Percentiles rank a stretch among this genome's conserved stretches.
Evolutionary conservation across 2,797 vertebrate species (phyloP).

Genomic region (Spinibarbus caldwelli): DNA sequence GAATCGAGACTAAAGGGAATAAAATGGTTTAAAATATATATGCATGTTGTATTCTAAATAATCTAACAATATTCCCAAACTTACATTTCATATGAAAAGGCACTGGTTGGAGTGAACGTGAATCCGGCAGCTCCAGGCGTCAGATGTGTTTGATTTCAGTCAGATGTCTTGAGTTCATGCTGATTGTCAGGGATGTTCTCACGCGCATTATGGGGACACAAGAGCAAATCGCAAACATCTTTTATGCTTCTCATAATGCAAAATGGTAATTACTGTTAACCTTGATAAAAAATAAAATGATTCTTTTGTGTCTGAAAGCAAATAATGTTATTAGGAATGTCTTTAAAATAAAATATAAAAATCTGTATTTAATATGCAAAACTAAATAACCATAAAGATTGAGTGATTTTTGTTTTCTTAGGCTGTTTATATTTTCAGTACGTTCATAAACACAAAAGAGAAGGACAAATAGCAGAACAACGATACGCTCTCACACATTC

Average conservation of each 20-base stretch:
- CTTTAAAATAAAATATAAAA: neutral
- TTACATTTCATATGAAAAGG: neutral
- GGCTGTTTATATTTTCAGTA: neutral
- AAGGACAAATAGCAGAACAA: slow-evolving; percentile 59
- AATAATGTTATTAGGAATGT: neutral
- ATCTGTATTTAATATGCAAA: neutral
- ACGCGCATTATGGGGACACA: neutral
- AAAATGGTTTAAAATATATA: neutral
- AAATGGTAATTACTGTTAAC: neutral
- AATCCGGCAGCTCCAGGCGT: neutral
- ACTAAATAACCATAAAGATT: neutral
- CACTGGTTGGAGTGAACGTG: neutral
- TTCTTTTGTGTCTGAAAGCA: neutral
- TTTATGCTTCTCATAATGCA: neutral
- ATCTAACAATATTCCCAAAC: neutral
- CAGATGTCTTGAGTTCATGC: neutral
- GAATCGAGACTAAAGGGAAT: neutral
- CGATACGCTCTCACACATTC: slow-evolving; percentile 74
- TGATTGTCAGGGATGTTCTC: neutral
- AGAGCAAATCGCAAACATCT: neutral
- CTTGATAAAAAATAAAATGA: neutral
- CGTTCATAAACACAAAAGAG: neutral
- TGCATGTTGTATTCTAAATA: neutral
- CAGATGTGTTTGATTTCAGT: neutral
- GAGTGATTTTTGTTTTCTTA: neutral